phyloP scores from a whole-genome alignment of 1,140 invertebrate species.

The Polyergus mexicanus region DNA sequence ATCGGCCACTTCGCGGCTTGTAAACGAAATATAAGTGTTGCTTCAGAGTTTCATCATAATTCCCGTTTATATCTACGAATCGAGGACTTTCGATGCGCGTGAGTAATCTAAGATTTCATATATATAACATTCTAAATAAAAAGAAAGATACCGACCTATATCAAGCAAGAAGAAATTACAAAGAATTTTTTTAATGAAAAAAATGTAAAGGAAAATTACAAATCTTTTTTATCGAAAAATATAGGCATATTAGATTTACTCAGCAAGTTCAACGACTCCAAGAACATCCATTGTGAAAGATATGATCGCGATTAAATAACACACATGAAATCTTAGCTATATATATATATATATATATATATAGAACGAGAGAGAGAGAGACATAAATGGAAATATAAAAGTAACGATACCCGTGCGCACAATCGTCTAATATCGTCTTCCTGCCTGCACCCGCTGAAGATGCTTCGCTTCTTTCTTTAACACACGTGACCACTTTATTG shows the following conservation, averaged over 20 bases:
- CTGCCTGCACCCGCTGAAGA: neutral
- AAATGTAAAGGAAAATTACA: neutral
- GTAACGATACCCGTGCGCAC: neutral
- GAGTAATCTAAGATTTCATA: neutral
- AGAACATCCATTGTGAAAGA: too few relatives aligned
- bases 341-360: neutral
- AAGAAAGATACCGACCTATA: neutral
- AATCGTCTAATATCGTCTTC: neutral
- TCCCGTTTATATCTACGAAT: neutral
- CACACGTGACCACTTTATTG: neutral
- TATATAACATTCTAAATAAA: neutral
- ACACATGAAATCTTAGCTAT: neutral
- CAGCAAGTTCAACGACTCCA: too few relatives aligned
- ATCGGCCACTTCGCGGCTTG: neutral
- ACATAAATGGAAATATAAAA: neutral
- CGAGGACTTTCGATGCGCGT: neutral
- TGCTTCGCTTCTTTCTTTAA: neutral
- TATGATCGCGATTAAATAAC: neutral
- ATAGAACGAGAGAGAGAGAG: too few relatives aligned
- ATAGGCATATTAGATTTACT: slow-evolving; percentile 11
- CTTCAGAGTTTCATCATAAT: neutral
- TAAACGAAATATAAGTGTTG: neutral
- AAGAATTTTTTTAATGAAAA: slow-evolving; percentile 12
- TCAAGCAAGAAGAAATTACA: neutral
- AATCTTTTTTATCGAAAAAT: neutral